These are phyloP conservation scores for Pseudopleuronectes americanus DNA, from an alignment of 2,797 vertebrate genomes.

Conservation along the genomic window DNA sequence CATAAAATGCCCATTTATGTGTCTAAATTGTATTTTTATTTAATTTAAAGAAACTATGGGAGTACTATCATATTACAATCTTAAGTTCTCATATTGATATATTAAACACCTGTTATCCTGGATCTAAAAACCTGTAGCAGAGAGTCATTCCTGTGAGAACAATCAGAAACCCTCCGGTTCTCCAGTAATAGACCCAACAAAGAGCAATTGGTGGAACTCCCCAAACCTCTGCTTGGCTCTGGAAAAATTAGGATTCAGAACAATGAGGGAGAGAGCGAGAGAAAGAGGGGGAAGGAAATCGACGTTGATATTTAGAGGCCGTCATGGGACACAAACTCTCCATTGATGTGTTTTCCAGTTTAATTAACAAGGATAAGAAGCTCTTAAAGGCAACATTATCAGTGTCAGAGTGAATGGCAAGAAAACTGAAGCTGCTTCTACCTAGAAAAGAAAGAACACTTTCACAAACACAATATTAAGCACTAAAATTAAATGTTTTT, in stretches of 20 bases:
- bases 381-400: conserved; percentile 7
- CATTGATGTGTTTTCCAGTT: background rate
- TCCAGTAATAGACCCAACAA: conserved; percentile 44
- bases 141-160: conserved; percentile 37
- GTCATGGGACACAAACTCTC: conserved; percentile 10
- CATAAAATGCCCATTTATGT: too few species aligned
- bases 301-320: conserved; percentile 1
- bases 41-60: background rate
- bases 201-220: conserved; percentile 76
- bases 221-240: conserved; percentile 25
- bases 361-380: background rate
- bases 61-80: background rate
- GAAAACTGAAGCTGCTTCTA: background rate
- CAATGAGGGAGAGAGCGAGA: conserved; percentile 39
- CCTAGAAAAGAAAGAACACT: too few species aligned
- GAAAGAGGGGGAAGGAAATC: background rate
- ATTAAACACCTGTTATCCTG: conserved; percentile 35
- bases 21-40: too few species aligned
- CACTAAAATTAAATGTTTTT: too few species aligned
- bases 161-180: conserved; percentile 42
- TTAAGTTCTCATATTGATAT: background rate
- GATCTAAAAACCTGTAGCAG: conserved; percentile 18
- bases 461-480: too few species aligned
- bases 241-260: conserved; percentile 40
- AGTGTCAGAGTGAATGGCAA: background rate